phyloP scores from a whole-genome alignment of 2,113 vertebrate species.

The Rana temporaria region DNA sequence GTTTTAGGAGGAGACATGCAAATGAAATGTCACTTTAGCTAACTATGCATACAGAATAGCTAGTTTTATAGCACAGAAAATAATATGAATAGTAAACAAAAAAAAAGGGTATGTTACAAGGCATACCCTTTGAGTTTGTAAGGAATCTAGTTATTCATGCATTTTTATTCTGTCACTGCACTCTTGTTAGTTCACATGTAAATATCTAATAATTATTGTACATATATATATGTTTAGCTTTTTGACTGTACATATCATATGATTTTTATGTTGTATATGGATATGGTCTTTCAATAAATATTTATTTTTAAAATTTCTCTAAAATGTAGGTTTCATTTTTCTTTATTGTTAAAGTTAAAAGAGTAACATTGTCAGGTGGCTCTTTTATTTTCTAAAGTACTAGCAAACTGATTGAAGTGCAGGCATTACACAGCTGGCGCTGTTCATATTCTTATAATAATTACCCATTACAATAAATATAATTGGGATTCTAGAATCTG shows the following conservation, averaged over 20 bases:
- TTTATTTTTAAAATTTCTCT: slow-evolving; percentile 38
- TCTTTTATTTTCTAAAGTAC: not conserved
- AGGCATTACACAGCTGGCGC: not conserved
- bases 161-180: too few relatives aligned
- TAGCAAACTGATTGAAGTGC: not conserved
- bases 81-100: too few relatives aligned
- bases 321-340: not conserved
- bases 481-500: slow-evolving; percentile 8
- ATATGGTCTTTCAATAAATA: slow-evolving; percentile 47
- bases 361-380: slow-evolving; percentile 11
- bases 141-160: too few relatives aligned
- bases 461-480: slow-evolving; percentile 34
- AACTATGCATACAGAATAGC: too few relatives aligned
- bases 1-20: too few relatives aligned
- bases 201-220: not conserved
- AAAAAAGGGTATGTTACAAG: too few relatives aligned
- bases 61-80: too few relatives aligned
- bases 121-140: too few relatives aligned
- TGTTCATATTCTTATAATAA: slow-evolving; percentile 3
- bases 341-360: not conserved
- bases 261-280: slow-evolving; percentile 23
- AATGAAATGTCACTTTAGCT: too few relatives aligned
- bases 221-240: slow-evolving; percentile 38
- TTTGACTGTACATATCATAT: slow-evolving; percentile 29
- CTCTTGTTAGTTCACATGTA: slow-evolving; percentile 7